Evolutionary conservation across 2,888 invertebrate species (phyloP).

Genomic region (Neoscelio sp.): DNA sequence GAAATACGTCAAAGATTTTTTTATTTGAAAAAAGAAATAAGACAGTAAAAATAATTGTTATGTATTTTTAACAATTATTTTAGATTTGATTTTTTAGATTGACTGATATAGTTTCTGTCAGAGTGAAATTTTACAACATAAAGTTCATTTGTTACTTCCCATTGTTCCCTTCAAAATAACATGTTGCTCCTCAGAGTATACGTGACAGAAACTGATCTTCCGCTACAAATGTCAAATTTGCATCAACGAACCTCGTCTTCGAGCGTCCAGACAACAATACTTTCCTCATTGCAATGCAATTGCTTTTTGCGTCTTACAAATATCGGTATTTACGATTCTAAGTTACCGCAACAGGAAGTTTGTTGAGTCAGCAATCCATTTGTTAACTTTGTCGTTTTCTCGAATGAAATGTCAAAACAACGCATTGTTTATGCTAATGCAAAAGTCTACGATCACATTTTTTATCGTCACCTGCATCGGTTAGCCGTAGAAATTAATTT

Average conservation of each 20-base stretch:
- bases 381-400: constrained; percentile 9
- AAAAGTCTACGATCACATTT: too few relatives aligned
- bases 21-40: too few relatives aligned
- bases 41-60: too few relatives aligned
- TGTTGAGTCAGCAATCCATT: constrained; percentile 45
- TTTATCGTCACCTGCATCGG: too few relatives aligned
- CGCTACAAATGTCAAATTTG: constrained; percentile 29
- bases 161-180: too few relatives aligned
- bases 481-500: too few relatives aligned
- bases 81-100: too few relatives aligned
- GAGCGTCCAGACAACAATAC: constrained; percentile 17
- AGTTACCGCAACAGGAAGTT: constrained; percentile 32
- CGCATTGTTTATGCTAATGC: constrained; percentile 39
- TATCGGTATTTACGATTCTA: constrained; percentile 34
- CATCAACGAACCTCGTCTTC: constrained; percentile 13
- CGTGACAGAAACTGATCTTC: constrained; percentile 22
- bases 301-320: constrained; percentile 20
- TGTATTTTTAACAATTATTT: too few relatives aligned
- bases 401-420: constrained; percentile 12
- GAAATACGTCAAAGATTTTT: too few relatives aligned
- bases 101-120: too few relatives aligned
- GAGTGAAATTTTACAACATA: too few relatives aligned
- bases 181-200: too few relatives aligned
- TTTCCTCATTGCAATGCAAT: background rate
- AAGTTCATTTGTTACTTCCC: background rate